Base-by-base conservation (phyloP, 2,113 vertebrate genomes). In the Vimba vimba region DNA sequence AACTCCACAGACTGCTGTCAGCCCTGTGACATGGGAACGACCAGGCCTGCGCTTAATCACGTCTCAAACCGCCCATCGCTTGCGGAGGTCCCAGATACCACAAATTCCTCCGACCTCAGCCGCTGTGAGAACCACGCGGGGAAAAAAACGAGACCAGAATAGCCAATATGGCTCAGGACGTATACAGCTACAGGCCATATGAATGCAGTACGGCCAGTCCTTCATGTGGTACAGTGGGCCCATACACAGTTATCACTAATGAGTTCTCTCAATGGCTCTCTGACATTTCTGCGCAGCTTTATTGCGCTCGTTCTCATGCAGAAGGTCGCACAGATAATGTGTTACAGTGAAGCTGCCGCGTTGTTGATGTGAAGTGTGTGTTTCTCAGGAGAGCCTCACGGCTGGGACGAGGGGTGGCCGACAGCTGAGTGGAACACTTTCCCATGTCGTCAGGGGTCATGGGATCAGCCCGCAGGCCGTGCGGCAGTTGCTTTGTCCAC, bases 361-460 rank as follows among this genome's bases (percentile, higher is more conserved):
- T 71, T 79, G 84, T 68, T 59, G 68, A 73, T 43, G 11, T 25
- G 66, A 73, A 83, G 50, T 39, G 81, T 21, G 81, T 83, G 81
- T 83, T 71, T 73, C 66, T 73, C 87, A 86, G 80, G 74, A 78
- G 59, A 59, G 59, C 78, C 76, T 80, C 73, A 60, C 30, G 80
- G 68, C 55, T 78, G 7, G 15, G 52, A 80, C 85, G 71, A 84
- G 60, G 47, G 59, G 47, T 86, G 81, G 30, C 79, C 47, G 59
- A 87, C 87, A 90, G 89, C 89, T 90, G 89, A 90, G 85, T 60
- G 30, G 23, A 82, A 84, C 79, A 88, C 87, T 90, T 90, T 90
- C 89, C 87, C 89, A 90, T 90, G 87, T 81, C 77, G 85, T 79
- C 84, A 80, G 68, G 71, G 87, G 85, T 87, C 76, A 84, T 17